Evolutionary conservation across 2,888 invertebrate species (phyloP).

Genomic region (Fragum sueziense): DNA sequence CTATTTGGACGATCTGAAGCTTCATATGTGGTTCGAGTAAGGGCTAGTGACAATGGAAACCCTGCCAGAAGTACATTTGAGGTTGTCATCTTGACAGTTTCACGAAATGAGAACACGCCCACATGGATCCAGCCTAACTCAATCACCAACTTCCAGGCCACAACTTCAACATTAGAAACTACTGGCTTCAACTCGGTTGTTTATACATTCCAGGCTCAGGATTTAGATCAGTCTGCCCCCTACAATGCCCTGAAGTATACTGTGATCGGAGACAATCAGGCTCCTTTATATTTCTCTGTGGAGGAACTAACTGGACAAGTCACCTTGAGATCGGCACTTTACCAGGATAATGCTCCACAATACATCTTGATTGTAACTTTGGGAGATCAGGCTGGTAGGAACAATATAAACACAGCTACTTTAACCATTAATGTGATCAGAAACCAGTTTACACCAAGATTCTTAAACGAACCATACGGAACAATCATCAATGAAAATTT

Average conservation of each 20-base stretch:
- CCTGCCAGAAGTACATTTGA: constrained; percentile 64
- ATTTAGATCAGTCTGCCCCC: constrained; percentile 71
- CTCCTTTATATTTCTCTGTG: constrained; percentile 67
- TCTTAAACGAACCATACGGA: constrained; percentile 56
- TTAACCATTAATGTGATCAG: constrained; percentile 67
- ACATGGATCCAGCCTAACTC: constrained; percentile 62
- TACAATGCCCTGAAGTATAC: constrained; percentile 71
- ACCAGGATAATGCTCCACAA: constrained; percentile 61
- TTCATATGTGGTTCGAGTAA: constrained; percentile 68
- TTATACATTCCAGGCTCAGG: constrained; percentile 67
- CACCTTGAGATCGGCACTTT: constrained; percentile 69
- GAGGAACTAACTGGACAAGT: constrained; percentile 68
- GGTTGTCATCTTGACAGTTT: constrained; percentile 67
- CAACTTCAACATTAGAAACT: constrained; percentile 67
- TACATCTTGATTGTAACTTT: constrained; percentile 59
- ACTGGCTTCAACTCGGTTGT: constrained; percentile 65
- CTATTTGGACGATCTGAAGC: constrained; percentile 56
- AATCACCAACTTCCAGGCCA: constrained; percentile 43
- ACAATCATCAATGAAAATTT: constrained; percentile 48
- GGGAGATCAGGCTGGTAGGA: constrained; percentile 59
- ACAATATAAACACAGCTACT: constrained; percentile 65
- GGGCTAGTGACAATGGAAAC: constrained; percentile 73
- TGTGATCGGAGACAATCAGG: constrained; percentile 65
- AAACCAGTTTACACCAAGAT: constrained; percentile 67
- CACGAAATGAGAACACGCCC: constrained; percentile 73